Evolutionary conservation across 2,113 vertebrate genomes (phyloP), one percentile per base, ranked within the genome.

Genomic region (Festucalex cinctus): DNA sequence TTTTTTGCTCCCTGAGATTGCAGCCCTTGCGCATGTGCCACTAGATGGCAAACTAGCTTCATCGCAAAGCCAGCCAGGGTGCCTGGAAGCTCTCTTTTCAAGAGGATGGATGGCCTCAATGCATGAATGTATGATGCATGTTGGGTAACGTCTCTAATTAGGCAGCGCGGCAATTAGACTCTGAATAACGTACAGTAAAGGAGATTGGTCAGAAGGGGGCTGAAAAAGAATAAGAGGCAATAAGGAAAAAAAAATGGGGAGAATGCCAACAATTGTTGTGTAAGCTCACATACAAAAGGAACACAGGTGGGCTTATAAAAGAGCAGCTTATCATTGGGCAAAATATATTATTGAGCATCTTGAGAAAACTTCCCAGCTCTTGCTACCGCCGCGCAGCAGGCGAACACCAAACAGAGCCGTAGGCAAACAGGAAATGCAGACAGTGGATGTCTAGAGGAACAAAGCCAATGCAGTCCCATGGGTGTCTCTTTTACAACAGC

Each of bases 41-140:
- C 90, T 88, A 91, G 91, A 89, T 91, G 91, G 91, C 84, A 90
- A 91, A 84, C 87, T 91, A 76, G 83, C 76, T 88, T 87, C 84
- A 89, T 66, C 5, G 28, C 67, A 81, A 65, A 71, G 74, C 61
- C 43, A 76, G 79, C 65, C 70, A 80, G 67, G 32, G 54, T 82
- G 60, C 65, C 71, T 70, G 75, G 44, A 80, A 65, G 71, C 75
- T 83, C 74, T 81, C 79, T 82, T 83, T 60, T 76, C 82, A 81
- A 69, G 71, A 69, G 77, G 85, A 85, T 86, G 68, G 77, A 89
- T 87, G 80, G 87, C 80, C 84, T 86, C 74, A 78, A 69, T 85
- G 84, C 85, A 87, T 86, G 84, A 85, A 86, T 88, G 79, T 87
- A 84, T 83, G 84, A 85, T 79, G 83, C 80, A 82, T 85, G 81